Conservation (phyloP, 2,113 vertebrate species). For the Tylochromis polylepis region DNA sequence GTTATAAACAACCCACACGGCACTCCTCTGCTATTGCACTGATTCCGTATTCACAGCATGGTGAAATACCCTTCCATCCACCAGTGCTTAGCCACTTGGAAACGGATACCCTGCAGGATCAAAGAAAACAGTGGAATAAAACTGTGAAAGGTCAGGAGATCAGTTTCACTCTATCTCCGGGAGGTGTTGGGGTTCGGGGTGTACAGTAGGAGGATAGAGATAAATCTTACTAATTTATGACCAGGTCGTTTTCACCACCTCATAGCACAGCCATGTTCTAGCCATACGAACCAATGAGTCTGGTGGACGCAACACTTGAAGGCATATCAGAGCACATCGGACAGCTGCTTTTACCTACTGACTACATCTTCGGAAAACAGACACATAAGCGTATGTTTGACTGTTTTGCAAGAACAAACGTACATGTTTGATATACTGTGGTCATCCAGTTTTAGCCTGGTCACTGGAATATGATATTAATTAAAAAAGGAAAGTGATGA, state of each 20-base stretch:
- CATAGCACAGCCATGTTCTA: slow-evolving; percentile 33
- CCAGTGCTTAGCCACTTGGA: slow-evolving; percentile 28
- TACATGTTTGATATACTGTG: neutral
- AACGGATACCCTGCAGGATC: slow-evolving; percentile 50
- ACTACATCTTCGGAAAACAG: slow-evolving; percentile 9
- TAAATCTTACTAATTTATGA: slow-evolving; percentile 67
- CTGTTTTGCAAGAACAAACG: neutral
- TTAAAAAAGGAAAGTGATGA: slow-evolving; percentile 7
- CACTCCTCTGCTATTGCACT: neutral
- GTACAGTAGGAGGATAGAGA: slow-evolving; percentile 40
- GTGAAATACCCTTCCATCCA: neutral
- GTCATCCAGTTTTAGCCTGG: neutral
- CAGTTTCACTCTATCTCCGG: slow-evolving; percentile 49
- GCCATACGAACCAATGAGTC: slow-evolving; percentile 23
- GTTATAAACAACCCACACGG: neutral
- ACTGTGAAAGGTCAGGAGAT: slow-evolving; percentile 64
- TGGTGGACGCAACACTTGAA: slow-evolving; percentile 3
- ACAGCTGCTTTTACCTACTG: slow-evolving; percentile 31
- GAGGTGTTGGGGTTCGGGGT: slow-evolving; percentile 24
- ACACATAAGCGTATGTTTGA: neutral
- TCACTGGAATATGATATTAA: slow-evolving; percentile 21
- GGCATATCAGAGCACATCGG: slow-evolving; percentile 37
- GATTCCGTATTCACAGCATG: neutral
- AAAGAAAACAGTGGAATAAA: slow-evolving; percentile 68
- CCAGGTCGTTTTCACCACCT: slow-evolving; percentile 58